Conservation (phyloP, 2,888 invertebrate genomes). For the Lasioglossum oenotherae region DNA sequence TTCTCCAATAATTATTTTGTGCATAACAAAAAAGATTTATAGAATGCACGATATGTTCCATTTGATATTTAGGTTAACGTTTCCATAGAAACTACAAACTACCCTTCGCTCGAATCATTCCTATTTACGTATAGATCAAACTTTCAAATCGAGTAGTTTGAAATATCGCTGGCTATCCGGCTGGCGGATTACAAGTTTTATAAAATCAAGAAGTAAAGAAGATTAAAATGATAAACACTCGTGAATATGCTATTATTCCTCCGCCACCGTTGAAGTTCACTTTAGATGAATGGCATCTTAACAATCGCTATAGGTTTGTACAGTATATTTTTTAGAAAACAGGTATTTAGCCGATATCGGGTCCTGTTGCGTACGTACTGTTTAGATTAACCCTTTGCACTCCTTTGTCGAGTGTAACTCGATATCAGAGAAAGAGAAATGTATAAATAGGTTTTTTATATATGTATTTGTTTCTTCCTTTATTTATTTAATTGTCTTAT, state of each 20-base stretch:
- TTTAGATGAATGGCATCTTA: conserved; percentile 90
- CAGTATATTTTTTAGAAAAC: conserved; percentile 18
- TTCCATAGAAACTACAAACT: conserved; percentile 58
- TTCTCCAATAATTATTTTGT: not conserved
- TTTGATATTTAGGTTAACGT: conserved; percentile 6
- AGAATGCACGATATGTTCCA: not conserved
- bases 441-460: too few relatives aligned
- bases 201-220: not conserved
- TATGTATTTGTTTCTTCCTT: too few relatives aligned
- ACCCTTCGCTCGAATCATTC: not conserved
- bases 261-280: conserved; percentile 87
- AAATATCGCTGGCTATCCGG: not conserved
- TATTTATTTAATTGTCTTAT: too few relatives aligned
- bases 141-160: conserved; percentile 18
- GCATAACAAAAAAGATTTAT: not conserved
- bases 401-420: too few relatives aligned
- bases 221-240: conserved; percentile 55
- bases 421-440: too few relatives aligned
- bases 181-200: not conserved
- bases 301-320: conserved; percentile 86
- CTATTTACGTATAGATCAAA: conserved; percentile 49
- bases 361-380: not conserved
- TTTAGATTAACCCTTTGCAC: not conserved
- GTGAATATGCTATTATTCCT: conserved; percentile 79
- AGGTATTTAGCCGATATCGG: not conserved